A percentile compares a stretch with the other conserved stretches of the same genome.
Conservation (phyloP, 2,888 invertebrate genomes). For the Sinodicranocentrus sp. region DNA sequence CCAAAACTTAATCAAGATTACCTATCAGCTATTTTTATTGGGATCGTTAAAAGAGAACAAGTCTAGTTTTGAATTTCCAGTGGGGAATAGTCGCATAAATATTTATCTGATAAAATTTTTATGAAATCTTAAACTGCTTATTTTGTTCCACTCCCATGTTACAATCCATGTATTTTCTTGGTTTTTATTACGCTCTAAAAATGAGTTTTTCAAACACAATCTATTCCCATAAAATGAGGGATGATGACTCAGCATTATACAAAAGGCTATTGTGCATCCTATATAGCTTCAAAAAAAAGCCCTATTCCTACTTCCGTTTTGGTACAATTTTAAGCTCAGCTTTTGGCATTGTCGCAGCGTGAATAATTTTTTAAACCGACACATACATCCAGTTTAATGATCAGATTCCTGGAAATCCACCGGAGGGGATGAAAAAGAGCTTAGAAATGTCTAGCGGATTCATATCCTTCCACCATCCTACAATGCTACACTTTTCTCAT, state of each 20-base stretch:
- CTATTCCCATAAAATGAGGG: background rate
- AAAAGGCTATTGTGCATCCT: background rate
- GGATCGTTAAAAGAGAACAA: background rate
- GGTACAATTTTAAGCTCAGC: background rate
- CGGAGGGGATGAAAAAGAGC: background rate
- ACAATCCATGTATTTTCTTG: background rate
- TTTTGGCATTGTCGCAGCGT: background rate
- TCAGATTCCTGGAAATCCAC: conserved; percentile 41
- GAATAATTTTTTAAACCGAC: conserved; percentile 30
- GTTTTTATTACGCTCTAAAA: background rate
- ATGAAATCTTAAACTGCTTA: conserved; percentile 11
- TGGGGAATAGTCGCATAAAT: too few relatives aligned
- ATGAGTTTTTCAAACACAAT: background rate
- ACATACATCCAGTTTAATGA: conserved; percentile 27
- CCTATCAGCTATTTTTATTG: too few relatives aligned
- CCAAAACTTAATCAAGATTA: conserved; percentile 19
- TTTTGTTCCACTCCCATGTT: background rate
- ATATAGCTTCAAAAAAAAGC: background rate
- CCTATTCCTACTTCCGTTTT: background rate
- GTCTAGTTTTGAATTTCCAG: conserved; percentile 25
- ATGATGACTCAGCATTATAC: conserved; percentile 22
- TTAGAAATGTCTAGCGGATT: background rate
- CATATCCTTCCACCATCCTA: background rate
- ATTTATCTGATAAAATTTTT: conserved; percentile 34
- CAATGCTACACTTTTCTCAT: background rate